Base-by-base conservation (phyloP, 2,888 invertebrate genomes). In the Dugesia japonica region DNA sequence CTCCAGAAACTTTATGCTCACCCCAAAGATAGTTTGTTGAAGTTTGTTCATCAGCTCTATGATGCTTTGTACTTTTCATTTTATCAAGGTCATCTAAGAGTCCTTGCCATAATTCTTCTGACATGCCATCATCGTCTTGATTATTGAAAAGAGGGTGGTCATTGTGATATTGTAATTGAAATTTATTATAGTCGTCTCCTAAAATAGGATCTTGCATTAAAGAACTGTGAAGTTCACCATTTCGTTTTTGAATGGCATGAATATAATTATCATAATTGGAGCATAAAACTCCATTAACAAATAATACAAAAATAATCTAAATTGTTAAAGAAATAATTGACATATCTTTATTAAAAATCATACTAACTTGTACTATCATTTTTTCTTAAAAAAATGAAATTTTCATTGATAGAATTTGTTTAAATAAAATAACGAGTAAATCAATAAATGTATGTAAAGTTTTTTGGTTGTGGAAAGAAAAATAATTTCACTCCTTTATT, bases 21-120 rank as follows among this genome's bases (percentile, higher is more conserved):
- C 77, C 77, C 77, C 77, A 77, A 13, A 77, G 42, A 26, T 71
- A 27, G 72, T 77, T 77, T n/a, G 23, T 56, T 23, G 42, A 71
- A 20, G 77, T 28, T 28, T 71, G n/a, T 71, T 77, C 77, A n/a
- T 20, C 56, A 26, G 28, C 71, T 7, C 77, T 27, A 20, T 42
- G 71, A 28, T 31, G 74, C 20, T 31, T 71, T 15, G n/a, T 28
- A 38, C 38, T 31, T 26, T n/a, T 73, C 1, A 38, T 33, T n/a
- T 31, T 31, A 20, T 33, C 31, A 26, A 73, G 74, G 23, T 73
- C 33, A n/a, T 73, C 42, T 28, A 31, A 20, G 15, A 20, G 33
- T 23, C 56, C 76, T 33, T 42, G 26, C 74, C 74, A 73, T 17
- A 73, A 13, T 7, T 73, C 74, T n/a, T 33, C 38, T 31, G 74